Percentiles rank a stretch among this genome's conserved stretches.
Conservation (phyloP, 2,888 invertebrate genomes). For the Tuberolachnus salignus region DNA sequence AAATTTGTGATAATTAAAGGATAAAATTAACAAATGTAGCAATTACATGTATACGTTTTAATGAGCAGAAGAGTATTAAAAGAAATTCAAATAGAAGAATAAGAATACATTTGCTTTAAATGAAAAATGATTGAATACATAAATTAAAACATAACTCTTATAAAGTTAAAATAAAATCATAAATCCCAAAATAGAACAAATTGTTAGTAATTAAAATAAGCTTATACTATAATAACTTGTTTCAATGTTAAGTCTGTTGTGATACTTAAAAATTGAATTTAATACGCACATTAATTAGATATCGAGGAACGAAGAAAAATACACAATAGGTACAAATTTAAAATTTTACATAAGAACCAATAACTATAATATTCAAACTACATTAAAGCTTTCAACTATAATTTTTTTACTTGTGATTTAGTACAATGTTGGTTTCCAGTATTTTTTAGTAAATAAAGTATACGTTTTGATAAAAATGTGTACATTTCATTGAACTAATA, state of each 20-base stretch:
- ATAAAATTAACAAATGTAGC: conserved; percentile 37
- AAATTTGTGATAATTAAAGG: conserved; percentile 25
- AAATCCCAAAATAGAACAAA: not conserved
- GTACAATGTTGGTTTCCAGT: conserved; percentile 21
- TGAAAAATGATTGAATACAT: no score
- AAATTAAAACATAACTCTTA: not conserved
- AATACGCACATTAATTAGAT: not conserved
- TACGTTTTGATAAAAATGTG: not conserved
- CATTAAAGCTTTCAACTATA: conserved; percentile 5
- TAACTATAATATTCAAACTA: not conserved
- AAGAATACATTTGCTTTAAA: not conserved
- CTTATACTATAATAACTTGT: not conserved
- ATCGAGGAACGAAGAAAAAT: not conserved
- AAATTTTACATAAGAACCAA: not conserved
- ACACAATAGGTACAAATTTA: not conserved
- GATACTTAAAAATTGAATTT: not conserved
- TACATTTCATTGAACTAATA: not conserved
- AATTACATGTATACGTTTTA: not conserved
- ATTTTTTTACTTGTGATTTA: not conserved
- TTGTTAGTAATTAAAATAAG: not conserved
- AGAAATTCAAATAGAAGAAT: not conserved
- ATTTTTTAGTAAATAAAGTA: conserved; percentile 11
- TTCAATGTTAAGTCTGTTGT: not conserved
- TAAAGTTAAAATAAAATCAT: conserved; percentile 1
- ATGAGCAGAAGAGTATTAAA: conserved; percentile 16